phyloP scores from a whole-genome alignment of 2,797 vertebrate species.

The Catamblyrhynchus diadema region DNA sequence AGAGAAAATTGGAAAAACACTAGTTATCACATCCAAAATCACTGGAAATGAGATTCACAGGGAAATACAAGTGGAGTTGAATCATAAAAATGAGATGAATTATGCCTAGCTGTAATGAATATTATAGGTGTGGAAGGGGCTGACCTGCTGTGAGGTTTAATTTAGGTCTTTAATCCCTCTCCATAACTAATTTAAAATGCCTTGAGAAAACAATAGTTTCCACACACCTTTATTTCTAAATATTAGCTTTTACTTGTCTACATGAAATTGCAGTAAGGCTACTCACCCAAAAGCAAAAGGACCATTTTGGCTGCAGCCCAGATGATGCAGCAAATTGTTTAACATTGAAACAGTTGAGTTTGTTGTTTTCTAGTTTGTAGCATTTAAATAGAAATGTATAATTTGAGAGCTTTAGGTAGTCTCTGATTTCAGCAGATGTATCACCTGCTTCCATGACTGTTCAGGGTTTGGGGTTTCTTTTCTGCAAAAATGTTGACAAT shows the following conservation, averaged over 20 bases:
- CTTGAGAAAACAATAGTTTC: constrained; percentile 29
- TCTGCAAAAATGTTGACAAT: constrained; percentile 72
- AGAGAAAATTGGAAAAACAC: background rate
- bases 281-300: background rate
- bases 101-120: background rate
- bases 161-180: constrained; percentile 29
- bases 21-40: background rate
- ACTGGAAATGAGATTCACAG: background rate
- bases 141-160: constrained; percentile 36
- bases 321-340: constrained; percentile 4
- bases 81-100: background rate
- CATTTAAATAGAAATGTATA: constrained; percentile 28
- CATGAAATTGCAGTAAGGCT: background rate
- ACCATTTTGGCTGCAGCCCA: background rate
- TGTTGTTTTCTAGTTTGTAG: background rate
- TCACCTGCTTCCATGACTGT: constrained; percentile 66
- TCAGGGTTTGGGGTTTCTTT: constrained; percentile 16
- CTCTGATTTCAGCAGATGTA: constrained; percentile 48
- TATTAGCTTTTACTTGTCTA: constrained; percentile 11
- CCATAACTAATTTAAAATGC: constrained; percentile 52
- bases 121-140: background rate
- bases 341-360: background rate
- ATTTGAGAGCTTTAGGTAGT: constrained; percentile 8
- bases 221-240: background rate
- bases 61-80: background rate